Conservation (phyloP, 2,113 vertebrate species). For the Recurvirostra avosetta region DNA sequence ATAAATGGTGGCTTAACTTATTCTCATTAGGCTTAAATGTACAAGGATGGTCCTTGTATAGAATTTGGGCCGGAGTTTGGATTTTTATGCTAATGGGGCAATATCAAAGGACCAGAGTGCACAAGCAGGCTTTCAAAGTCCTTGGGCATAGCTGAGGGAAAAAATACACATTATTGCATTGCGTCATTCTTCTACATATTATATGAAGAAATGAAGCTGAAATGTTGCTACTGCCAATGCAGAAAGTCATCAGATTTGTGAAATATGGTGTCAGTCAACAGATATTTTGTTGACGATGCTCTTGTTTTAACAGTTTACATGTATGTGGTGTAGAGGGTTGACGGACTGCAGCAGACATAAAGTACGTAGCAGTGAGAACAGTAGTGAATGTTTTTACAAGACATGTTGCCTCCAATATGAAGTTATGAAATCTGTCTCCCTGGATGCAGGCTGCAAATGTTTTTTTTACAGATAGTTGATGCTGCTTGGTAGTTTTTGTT, state of each 20-base stretch:
- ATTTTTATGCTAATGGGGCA: not conserved
- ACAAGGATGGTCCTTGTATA: not conserved
- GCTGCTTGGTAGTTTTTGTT: not conserved
- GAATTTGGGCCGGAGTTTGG: not conserved
- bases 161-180: slow-evolving; percentile 8
- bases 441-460: not conserved
- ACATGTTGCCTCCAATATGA: slow-evolving; percentile 15
- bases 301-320: slow-evolving; percentile 55
- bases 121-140: not conserved
- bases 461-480: not conserved
- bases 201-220: slow-evolving; percentile 28
- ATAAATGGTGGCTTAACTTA: not conserved
- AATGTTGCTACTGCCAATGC: slow-evolving; percentile 38
- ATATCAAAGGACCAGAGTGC: not conserved
- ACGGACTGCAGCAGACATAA: slow-evolving; percentile 24
- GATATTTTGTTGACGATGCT: slow-evolving; percentile 8
- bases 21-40: not conserved
- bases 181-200: not conserved
- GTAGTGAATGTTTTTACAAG: slow-evolving; percentile 40
- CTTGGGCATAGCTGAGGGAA: not conserved
- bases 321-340: slow-evolving; percentile 20
- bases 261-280: slow-evolving; percentile 61
- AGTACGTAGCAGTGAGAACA: slow-evolving; percentile 2
- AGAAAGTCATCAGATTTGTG: slow-evolving; percentile 48
- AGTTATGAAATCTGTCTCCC: slow-evolving; percentile 45